Conservation (phyloP, 2,888 invertebrate species). For the Rambutsinella grinnellia region DNA sequence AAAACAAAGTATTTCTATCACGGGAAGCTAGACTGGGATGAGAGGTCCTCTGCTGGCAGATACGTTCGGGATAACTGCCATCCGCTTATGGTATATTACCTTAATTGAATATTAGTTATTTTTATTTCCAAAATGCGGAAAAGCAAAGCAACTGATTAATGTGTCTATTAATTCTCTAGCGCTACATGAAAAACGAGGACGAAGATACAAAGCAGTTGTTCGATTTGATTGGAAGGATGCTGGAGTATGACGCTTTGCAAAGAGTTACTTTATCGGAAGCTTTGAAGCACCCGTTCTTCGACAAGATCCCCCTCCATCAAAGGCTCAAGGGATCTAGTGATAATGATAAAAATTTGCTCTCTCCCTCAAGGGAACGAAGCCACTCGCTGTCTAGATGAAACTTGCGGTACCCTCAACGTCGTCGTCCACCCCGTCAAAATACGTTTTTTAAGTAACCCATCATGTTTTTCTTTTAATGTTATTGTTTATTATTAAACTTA, state of each 20-base stretch:
- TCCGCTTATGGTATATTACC: conserved; percentile 88
- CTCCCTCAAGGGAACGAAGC: conserved; percentile 76
- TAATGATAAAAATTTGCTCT: conserved; percentile 69
- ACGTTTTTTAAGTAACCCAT: no score
- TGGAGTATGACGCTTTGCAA: conserved; percentile 95
- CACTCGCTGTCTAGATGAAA: conserved; percentile 81
- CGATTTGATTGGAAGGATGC: conserved; percentile 94
- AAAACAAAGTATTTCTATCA: conserved; percentile 99
- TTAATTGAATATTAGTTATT: conserved; percentile 2
- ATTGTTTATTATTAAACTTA: no score
- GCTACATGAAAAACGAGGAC: conserved; percentile 72
- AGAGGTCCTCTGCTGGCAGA: conserved; percentile 94
- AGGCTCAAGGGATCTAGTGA: conserved; percentile 71
- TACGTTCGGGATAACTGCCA: conserved; percentile 99
- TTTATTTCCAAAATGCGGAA: conserved; percentile 1
- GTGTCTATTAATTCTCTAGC: conserved; percentile 51
- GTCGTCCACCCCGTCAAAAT: no score
- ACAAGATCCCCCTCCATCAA: conserved; percentile 83
- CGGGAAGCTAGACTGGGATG: conserved; percentile 98
- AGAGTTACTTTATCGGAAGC: conserved; percentile 91
- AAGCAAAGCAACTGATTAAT: background rate
- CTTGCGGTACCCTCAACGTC: conserved; percentile 22
- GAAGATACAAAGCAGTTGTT: conserved; percentile 94
- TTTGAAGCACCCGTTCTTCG: conserved; percentile 93
- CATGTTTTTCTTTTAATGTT: no score